A percentile compares a stretch with the other conserved stretches of the same genome.
Evolutionary conservation across 2,113 vertebrate species (phyloP).

Genomic region (Malurus melanocephalus): DNA sequence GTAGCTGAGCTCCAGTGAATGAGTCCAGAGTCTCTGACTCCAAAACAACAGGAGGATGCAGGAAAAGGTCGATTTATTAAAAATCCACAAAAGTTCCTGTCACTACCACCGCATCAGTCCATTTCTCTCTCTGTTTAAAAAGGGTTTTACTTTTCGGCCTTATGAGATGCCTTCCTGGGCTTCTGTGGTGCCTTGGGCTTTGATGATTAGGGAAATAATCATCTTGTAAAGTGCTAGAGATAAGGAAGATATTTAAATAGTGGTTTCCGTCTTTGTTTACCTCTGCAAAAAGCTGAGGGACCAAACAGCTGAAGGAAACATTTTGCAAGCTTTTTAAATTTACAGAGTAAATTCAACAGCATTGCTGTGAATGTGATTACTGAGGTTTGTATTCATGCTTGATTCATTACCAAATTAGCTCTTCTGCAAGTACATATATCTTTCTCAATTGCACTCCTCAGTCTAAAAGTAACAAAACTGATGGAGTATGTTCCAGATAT

Average conservation of each 20-base stretch:
- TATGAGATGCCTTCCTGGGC: not conserved
- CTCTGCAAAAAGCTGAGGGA: not conserved
- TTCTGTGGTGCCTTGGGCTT: not conserved
- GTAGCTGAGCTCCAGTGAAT: not conserved
- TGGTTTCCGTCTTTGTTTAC: constrained; percentile 24
- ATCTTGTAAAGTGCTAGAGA: constrained; percentile 5
- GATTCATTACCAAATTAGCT: constrained; percentile 35
- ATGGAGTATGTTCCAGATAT: not conserved
- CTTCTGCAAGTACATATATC: constrained; percentile 1
- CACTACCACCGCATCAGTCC: not conserved
- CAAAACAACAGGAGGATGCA: not conserved
- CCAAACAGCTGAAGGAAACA: constrained; percentile 3
- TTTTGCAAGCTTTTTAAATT: constrained; percentile 28
- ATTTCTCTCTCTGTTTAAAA: not conserved
- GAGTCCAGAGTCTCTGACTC: not conserved
- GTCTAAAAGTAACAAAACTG: not conserved
- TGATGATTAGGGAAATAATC: constrained; percentile 18
- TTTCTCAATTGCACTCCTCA: not conserved
- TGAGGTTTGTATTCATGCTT: not conserved
- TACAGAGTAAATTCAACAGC: constrained; percentile 12
- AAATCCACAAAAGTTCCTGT: not conserved
- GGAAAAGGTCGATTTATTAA: not conserved
- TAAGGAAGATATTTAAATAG: constrained; percentile 22
- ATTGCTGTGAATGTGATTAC: not conserved
- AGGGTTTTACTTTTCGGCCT: not conserved